phyloP scores from a whole-genome alignment of 2,888 invertebrate species.

The Drosophila aldrichi region DNA sequence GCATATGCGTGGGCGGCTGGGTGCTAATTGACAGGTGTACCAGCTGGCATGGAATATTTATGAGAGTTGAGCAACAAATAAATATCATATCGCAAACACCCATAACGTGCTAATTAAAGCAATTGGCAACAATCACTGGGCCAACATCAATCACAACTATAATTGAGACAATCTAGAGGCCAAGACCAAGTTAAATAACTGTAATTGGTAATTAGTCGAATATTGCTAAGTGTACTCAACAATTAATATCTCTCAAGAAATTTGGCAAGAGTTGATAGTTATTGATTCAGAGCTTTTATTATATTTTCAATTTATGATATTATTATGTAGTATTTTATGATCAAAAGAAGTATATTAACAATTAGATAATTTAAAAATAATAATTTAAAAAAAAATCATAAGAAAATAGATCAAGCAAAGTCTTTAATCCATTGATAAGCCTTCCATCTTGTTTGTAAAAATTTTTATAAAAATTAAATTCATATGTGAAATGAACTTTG shows the following conservation, averaged over 20 bases:
- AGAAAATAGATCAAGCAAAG: too few relatives aligned
- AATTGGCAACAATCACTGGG: slow-evolving; percentile 20
- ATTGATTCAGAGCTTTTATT: too few relatives aligned
- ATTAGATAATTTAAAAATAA: too few relatives aligned
- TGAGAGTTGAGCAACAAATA: slow-evolving; percentile 34
- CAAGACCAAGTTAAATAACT: neutral
- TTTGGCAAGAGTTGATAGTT: neutral
- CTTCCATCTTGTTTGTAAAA: too few relatives aligned
- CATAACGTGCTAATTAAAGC: slow-evolving; percentile 22
- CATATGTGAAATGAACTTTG: too few relatives aligned
- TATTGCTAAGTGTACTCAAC: neutral
- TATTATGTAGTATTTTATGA: too few relatives aligned
- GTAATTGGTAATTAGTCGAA: neutral
- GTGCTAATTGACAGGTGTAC: slow-evolving; percentile 63
- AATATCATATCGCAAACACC: slow-evolving; percentile 9
- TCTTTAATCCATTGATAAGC: too few relatives aligned
- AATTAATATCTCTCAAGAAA: neutral
- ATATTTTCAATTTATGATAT: too few relatives aligned
- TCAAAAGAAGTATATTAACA: too few relatives aligned
- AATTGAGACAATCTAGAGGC: slow-evolving; percentile 25
- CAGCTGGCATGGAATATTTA: slow-evolving; percentile 70
- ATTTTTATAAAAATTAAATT: too few relatives aligned
- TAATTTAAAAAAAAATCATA: too few relatives aligned
- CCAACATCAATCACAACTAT: slow-evolving; percentile 1
- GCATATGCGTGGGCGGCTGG: slow-evolving; percentile 51